Conservation (phyloP, 1,140 invertebrate genomes). For the Lasaia peninsularis region DNA sequence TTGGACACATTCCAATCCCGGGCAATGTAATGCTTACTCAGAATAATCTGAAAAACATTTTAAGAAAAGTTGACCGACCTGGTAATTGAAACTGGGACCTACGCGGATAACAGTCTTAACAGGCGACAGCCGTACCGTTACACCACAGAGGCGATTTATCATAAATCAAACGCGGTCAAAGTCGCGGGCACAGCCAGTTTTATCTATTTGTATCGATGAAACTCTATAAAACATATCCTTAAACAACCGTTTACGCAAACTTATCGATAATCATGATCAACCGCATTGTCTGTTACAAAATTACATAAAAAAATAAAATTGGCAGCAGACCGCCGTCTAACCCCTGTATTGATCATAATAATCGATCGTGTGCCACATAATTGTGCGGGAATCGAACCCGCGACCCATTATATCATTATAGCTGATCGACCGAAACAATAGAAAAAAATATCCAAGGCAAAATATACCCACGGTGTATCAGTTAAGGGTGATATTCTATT, state of each 20-base stretch:
- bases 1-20: too few species aligned
- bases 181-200: too few species aligned
- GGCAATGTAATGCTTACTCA: too few species aligned
- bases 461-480: not conserved
- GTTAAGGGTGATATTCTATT: not conserved
- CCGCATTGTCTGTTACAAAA: conserved; percentile 65
- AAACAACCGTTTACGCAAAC: conserved; percentile 33
- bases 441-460: conserved; percentile 31
- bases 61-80: too few species aligned
- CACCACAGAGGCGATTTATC: too few species aligned
- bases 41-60: too few species aligned
- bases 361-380: conserved; percentile 75
- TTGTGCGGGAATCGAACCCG: conserved; percentile 65
- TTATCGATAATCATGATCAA: conserved; percentile 50
- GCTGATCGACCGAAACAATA: conserved; percentile 68
- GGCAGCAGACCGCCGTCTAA: conserved; percentile 69
- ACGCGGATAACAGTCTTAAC: too few species aligned
- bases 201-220: too few species aligned
- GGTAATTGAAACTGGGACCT: too few species aligned
- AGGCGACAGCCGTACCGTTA: too few species aligned
- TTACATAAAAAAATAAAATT: conserved; percentile 73
- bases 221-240: not conserved
- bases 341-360: conserved; percentile 75
- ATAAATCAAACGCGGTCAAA: too few species aligned
- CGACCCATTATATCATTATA: conserved; percentile 74